Evolutionary conservation across 2,113 vertebrate genomes (phyloP).

Genomic region (Cairina moschata): DNA sequence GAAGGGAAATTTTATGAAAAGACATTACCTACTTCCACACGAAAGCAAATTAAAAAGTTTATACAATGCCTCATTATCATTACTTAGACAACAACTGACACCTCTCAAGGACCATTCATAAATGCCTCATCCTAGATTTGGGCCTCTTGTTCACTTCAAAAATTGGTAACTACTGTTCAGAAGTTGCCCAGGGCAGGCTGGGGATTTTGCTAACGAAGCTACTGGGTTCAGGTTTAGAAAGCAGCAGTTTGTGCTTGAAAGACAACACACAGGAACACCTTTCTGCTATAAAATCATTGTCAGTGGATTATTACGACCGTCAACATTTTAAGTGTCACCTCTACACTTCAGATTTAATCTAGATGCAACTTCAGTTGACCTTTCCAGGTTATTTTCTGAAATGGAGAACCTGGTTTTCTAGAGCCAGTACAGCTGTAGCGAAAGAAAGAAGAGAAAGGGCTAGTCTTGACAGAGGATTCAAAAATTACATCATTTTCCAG

Average conservation of each 20-base stretch:
- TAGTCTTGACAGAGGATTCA: not conserved
- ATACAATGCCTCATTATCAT: not conserved
- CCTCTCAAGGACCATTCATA: not conserved
- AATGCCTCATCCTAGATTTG: not conserved
- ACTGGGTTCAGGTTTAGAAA: not conserved
- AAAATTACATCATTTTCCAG: not conserved
- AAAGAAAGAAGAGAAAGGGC: not conserved
- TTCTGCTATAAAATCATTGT: constrained; percentile 4
- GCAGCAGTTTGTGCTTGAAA: not conserved
- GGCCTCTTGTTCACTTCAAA: not conserved
- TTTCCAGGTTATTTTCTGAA: not conserved
- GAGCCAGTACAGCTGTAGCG: not conserved
- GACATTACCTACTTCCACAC: not conserved
- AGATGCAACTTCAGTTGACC: not conserved
- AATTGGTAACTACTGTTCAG: not conserved
- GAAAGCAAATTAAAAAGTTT: not conserved
- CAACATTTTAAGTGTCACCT: not conserved
- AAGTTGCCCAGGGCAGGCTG: not conserved
- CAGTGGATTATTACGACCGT: not conserved
- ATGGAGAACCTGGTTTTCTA: not conserved
- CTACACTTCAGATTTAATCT: constrained; percentile 27
- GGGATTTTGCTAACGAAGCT: not conserved
- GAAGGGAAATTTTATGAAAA: not conserved
- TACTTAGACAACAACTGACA: not conserved
- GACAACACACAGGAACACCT: not conserved